Conservation (phyloP, 1,140 invertebrate genomes). For the Papilio helenus region DNA sequence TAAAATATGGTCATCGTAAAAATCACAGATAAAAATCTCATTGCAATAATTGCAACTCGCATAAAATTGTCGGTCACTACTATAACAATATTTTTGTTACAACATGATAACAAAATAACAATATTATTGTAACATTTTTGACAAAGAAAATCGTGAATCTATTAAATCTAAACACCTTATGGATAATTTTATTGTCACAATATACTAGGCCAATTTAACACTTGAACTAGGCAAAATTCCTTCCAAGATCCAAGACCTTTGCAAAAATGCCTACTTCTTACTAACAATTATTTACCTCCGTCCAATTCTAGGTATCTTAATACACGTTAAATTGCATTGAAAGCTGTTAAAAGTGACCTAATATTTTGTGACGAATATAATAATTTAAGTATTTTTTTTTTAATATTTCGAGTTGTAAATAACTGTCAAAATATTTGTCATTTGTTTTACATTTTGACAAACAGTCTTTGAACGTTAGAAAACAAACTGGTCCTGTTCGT, state of each 20-base stretch:
- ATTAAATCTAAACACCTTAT: neutral
- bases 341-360: neutral
- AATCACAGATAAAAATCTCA: slow-evolving; percentile 72
- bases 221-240: neutral
- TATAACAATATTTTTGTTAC: slow-evolving; percentile 31
- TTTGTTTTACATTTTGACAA: neutral
- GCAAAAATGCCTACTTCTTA: too few species aligned
- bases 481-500: slow-evolving; percentile 3
- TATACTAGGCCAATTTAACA: slow-evolving; percentile 1
- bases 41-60: slow-evolving; percentile 37
- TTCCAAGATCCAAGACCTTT: neutral
- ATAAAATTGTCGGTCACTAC: neutral
- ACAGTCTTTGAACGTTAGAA: slow-evolving; percentile 31
- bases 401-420: slow-evolving; percentile 11
- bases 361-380: slow-evolving; percentile 5
- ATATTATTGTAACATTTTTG: neutral
- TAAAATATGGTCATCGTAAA: slow-evolving; percentile 51
- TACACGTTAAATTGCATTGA: slow-evolving; percentile 1
- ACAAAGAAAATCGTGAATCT: slow-evolving; percentile 11
- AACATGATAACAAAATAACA: slow-evolving; percentile 13
- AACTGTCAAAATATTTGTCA: slow-evolving; percentile 18
- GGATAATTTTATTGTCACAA: neutral
- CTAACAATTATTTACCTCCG: too few species aligned
- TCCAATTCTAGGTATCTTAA: neutral
- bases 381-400: slow-evolving; percentile 18